These are phyloP conservation scores for Sphaeramia orbicularis DNA, from an alignment of 2,797 vertebrate genomes.

Conservation along the genomic window DNA sequence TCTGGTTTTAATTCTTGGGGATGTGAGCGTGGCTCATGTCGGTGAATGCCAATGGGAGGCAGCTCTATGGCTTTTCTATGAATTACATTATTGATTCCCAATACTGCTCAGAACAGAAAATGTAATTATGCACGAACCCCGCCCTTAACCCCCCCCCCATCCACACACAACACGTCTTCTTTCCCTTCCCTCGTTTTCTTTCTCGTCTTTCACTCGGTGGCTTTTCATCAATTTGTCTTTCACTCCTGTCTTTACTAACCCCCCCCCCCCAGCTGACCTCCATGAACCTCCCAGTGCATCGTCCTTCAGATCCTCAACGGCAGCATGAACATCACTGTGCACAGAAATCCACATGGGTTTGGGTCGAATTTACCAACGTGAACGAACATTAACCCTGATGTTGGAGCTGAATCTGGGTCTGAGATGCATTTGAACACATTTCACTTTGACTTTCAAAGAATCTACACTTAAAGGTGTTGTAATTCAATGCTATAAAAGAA, in stretches of 20 bases:
- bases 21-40: slow-evolving; percentile 68
- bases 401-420: no score
- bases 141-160: slow-evolving; percentile 65
- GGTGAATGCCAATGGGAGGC: slow-evolving; percentile 79
- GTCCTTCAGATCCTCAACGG: slow-evolving; percentile 52
- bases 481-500: no score
- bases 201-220: slow-evolving; percentile 40
- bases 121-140: slow-evolving; percentile 91
- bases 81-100: slow-evolving; percentile 93
- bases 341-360: no score
- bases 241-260: slow-evolving; percentile 34
- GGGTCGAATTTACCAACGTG: no score
- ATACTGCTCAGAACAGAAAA: slow-evolving; percentile 90
- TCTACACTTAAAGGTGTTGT: no score
- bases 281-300: slow-evolving; percentile 27
- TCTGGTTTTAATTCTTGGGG: slow-evolving; percentile 75
- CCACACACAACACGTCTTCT: slow-evolving; percentile 38
- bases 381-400: no score
- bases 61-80: slow-evolving; percentile 84
- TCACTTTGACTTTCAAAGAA: no score
- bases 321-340: neutral
- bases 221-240: slow-evolving; percentile 60
- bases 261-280: slow-evolving; percentile 15
- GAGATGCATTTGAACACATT: no score
- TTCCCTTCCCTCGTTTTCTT: slow-evolving; percentile 40